Percentiles rank a stretch among this genome's conserved stretches.
Conservation (phyloP, 2,797 vertebrate genomes). For the Tarsius wallacei region DNA sequence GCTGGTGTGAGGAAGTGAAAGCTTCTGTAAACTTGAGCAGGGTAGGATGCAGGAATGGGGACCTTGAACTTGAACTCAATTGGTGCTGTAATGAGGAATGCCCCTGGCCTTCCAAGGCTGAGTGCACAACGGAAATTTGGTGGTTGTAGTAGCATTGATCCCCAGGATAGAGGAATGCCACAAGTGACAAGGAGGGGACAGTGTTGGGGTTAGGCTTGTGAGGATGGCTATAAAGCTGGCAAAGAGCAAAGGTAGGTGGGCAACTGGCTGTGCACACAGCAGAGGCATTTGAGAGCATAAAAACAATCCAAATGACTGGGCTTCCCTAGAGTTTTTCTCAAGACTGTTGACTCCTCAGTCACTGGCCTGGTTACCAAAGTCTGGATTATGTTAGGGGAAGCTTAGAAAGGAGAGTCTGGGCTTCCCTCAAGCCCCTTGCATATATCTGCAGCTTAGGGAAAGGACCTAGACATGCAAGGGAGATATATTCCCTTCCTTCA, state of each 20-base stretch:
- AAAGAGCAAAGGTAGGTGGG: neutral
- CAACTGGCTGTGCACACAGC: rapidly evolving
- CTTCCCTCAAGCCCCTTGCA: neutral
- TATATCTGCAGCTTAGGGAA: neutral
- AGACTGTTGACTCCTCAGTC: neutral
- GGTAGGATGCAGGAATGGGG: neutral
- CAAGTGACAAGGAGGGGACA: neutral
- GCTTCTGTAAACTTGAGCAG: neutral
- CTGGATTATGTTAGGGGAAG: neutral
- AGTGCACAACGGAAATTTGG: neutral
- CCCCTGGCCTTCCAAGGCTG: neutral
- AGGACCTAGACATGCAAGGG: neutral
- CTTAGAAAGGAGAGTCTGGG: neutral
- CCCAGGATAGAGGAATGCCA: neutral
- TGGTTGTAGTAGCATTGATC: neutral
- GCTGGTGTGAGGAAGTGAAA: neutral
- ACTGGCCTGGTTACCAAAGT: neutral
- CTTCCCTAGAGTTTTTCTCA: neutral
- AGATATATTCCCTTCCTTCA: neutral
- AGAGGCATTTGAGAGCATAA: neutral
- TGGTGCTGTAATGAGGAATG: neutral
- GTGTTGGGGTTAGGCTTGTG: neutral
- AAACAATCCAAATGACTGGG: neutral
- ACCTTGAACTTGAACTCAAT: neutral
- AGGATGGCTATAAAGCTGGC: neutral